phyloP scores from a whole-genome alignment of 2,888 invertebrate species.

The Cotesia congregata region DNA sequence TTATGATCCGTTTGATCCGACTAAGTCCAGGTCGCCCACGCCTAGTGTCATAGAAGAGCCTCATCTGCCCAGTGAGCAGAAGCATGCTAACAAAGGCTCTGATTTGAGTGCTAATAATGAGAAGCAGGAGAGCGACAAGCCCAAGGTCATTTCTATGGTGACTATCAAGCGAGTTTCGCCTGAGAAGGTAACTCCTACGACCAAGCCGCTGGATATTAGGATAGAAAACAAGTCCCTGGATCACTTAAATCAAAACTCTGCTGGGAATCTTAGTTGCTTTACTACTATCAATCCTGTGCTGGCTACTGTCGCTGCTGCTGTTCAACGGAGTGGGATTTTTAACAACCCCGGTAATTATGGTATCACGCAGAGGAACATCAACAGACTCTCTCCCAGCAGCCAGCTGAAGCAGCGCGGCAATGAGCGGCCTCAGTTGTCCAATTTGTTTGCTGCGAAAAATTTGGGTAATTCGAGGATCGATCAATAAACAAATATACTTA shows the following conservation, averaged over 20 bases:
- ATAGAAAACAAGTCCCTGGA: conserved; percentile 53
- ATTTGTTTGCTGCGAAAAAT: conserved; percentile 55
- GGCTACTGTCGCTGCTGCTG: conserved; percentile 67
- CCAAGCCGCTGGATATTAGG: conserved; percentile 43
- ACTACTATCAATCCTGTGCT: conserved; percentile 66
- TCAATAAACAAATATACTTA: conserved; percentile 40
- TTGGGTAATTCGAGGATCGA: conserved; percentile 40
- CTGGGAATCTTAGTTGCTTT: conserved; percentile 19
- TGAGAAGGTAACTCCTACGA: conserved; percentile 53
- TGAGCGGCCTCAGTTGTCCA: conserved; percentile 62
- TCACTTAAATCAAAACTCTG: conserved; percentile 32
- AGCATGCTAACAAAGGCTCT: conserved; percentile 12
- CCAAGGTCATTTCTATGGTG: conserved; percentile 68
- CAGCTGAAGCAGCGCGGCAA: conserved; percentile 58
- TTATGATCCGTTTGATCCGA: conserved; percentile 93
- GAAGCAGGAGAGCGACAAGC: conserved; percentile 56
- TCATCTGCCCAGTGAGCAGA: conserved; percentile 53
- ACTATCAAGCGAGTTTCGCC: conserved; percentile 66
- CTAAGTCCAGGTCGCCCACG: conserved; percentile 82
- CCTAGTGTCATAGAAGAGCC: conserved; percentile 66
- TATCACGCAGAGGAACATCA: conserved; percentile 60
- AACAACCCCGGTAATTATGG: conserved; percentile 49
- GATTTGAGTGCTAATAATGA: conserved; percentile 30
- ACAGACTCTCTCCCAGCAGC: conserved; percentile 62
- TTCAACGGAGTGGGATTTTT: conserved; percentile 62